phyloP scores from a whole-genome alignment of 2,797 vertebrate genomes.

The Poeciliopsis turneri region DNA sequence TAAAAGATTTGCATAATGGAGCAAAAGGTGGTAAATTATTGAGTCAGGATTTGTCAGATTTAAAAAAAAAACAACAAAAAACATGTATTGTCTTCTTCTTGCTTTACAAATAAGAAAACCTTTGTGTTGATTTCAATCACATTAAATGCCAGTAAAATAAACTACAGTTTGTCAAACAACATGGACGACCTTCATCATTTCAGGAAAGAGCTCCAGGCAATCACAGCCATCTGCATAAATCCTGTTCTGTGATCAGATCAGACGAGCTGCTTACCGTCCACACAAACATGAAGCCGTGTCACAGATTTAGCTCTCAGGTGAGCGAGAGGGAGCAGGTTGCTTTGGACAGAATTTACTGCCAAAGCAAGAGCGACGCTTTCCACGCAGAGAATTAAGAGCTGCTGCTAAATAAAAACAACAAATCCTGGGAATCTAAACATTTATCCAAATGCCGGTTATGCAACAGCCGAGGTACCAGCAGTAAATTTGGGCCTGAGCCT shows the following conservation, averaged over 20 bases:
- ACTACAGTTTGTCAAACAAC: background rate
- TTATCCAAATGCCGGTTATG: background rate
- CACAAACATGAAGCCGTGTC: background rate
- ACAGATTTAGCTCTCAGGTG: background rate
- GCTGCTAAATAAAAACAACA: conserved; percentile 1
- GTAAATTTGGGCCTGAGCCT: background rate
- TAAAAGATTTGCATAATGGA: background rate
- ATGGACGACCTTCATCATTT: background rate
- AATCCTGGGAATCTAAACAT: background rate
- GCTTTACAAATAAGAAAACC: background rate
- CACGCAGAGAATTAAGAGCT: background rate
- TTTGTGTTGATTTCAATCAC: background rate
- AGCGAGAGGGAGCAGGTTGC: background rate
- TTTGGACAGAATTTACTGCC: background rate
- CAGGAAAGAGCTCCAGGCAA: background rate
- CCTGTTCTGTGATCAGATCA: background rate
- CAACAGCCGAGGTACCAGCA: background rate
- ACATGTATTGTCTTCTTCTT: background rate
- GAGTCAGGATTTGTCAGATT: background rate
- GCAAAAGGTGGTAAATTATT: background rate
- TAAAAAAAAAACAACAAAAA: background rate
- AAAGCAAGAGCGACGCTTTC: background rate
- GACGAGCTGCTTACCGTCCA: background rate
- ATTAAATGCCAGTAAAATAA: background rate
- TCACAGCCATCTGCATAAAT: background rate